These are phyloP conservation scores for Tinamus major DNA, from an alignment of 2,797 vertebrate genomes.

Conservation along the genomic window DNA sequence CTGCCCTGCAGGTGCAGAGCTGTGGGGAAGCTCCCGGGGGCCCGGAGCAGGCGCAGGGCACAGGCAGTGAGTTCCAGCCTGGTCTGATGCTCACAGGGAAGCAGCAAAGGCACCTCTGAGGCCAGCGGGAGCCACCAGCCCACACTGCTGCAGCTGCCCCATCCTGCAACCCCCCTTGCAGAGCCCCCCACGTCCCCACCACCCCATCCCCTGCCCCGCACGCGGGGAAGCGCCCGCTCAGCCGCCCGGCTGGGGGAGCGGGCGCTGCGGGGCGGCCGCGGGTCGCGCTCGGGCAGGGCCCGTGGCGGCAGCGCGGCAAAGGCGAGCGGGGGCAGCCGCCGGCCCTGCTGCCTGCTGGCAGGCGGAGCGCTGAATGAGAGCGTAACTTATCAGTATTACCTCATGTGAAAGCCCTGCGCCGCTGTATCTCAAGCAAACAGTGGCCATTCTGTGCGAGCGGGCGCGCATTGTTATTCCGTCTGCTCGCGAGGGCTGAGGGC, in stretches of 20 bases:
- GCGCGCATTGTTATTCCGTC: constrained; percentile 75
- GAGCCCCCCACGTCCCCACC: accelerated
- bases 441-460: constrained; percentile 59
- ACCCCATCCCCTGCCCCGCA: not conserved
- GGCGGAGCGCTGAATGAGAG: constrained; percentile 61
- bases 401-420: constrained; percentile 71
- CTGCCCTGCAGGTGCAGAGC: not conserved
- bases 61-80: not conserved
- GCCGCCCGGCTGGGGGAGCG: too few species aligned
- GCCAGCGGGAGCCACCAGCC: not conserved
- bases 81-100: not conserved
- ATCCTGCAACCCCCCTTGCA: not conserved
- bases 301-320: not conserved
- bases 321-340: not conserved
- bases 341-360: constrained; percentile 12
- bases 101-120: accelerated
- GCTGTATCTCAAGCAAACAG: constrained; percentile 75
- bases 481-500: constrained; percentile 60
- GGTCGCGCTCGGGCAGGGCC: not conserved
- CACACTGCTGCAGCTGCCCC: not conserved
- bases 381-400: constrained; percentile 69
- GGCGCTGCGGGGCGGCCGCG: not conserved
- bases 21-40: not conserved
- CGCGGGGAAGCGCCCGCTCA: accelerated
- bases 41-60: not conserved